phyloP scores from a whole-genome alignment of 2,888 invertebrate species.

The Dysmachus trigonus region DNA sequence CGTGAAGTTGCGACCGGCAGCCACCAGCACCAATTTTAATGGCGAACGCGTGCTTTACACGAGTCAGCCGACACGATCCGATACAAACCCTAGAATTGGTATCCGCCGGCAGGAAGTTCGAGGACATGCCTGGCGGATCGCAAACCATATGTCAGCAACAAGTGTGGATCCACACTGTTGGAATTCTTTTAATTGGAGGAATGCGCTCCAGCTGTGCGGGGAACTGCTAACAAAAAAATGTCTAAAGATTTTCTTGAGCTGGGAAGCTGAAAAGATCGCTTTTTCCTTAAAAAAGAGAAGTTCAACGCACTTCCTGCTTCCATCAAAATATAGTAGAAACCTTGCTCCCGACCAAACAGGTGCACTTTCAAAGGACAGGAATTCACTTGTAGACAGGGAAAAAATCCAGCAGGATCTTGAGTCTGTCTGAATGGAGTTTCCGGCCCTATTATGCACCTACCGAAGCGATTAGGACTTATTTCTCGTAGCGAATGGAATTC shows the following conservation, averaged over 20 bases:
- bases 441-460: slow-evolving; percentile 31
- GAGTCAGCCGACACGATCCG: neutral
- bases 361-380: slow-evolving; percentile 32
- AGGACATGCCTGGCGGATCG: neutral
- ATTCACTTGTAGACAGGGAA: slow-evolving; percentile 13
- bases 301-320: slow-evolving; percentile 36
- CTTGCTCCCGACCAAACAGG: slow-evolving; percentile 32
- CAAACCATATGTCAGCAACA: neutral
- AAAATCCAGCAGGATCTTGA: neutral
- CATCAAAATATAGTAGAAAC: neutral
- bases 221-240: neutral
- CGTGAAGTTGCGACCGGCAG: neutral
- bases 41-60: slow-evolving; percentile 32
- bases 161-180: neutral
- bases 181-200: slow-evolving; percentile 1
- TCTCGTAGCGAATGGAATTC: neutral
- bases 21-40: slow-evolving; percentile 10
- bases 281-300: neutral
- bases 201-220: neutral
- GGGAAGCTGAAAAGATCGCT: neutral
- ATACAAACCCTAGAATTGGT: neutral
- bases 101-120: neutral
- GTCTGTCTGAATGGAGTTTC: slow-evolving; percentile 27
- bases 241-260: neutral
- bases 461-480: neutral